phyloP scores from a whole-genome alignment of 1,140 invertebrate species.

The Sipha flava region DNA sequence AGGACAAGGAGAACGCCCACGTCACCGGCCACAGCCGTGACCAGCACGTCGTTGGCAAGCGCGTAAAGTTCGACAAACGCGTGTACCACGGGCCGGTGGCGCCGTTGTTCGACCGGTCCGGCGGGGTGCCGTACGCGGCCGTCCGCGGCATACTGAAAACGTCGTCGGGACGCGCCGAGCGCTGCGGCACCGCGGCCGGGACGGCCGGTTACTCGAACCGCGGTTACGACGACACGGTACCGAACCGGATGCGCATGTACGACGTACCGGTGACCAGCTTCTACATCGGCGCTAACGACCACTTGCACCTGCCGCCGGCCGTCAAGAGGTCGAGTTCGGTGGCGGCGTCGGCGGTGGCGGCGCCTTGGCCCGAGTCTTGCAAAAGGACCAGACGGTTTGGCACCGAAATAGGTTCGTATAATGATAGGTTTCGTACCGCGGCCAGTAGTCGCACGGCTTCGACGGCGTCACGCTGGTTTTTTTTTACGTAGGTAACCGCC shows the following conservation, averaged over 20 bases:
- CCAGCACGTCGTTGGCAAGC: conserved; percentile 35
- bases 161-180: no score
- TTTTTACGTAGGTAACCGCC: no score
- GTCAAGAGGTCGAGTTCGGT: neutral
- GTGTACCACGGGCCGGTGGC: conserved; percentile 39
- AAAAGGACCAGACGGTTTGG: conserved; percentile 20
- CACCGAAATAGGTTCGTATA: conserved; percentile 8
- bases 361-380: neutral
- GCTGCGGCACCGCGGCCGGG: neutral
- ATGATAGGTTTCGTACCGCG: neutral
- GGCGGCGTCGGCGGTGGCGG: neutral
- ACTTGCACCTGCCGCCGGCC: neutral
- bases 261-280: conserved; percentile 30
- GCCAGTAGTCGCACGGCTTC: no score
- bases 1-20: neutral
- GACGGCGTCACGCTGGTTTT: no score
- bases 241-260: conserved; percentile 30
- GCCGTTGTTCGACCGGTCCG: no score
- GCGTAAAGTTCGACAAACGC: conserved; percentile 40
- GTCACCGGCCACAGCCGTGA: neutral
- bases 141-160: conserved; percentile 37
- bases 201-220: conserved; percentile 32
- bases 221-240: neutral
- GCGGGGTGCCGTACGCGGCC: no score
- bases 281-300: conserved; percentile 5